Conservation (phyloP, 2,797 vertebrate species). For the Sebastes umbrosus region DNA sequence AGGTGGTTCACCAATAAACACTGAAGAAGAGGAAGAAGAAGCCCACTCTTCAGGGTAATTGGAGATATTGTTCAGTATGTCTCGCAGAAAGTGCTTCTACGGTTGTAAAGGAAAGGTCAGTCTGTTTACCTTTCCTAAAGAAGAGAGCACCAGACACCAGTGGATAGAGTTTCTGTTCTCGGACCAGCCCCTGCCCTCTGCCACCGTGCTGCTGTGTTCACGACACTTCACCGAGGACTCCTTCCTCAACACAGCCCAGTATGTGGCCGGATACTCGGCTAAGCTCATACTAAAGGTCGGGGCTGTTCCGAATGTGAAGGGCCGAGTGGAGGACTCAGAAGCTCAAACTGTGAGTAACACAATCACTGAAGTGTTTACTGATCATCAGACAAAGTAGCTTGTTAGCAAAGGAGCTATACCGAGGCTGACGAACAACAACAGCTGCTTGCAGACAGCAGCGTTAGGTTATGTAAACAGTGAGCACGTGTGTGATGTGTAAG, state of each 20-base stretch:
- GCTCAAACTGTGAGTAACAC: not conserved
- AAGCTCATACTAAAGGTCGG: not conserved
- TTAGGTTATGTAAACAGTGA: not conserved
- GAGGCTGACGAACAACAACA: not conserved
- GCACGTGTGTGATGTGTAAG: fast-evolving
- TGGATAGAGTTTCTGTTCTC: not conserved
- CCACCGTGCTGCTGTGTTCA: not conserved
- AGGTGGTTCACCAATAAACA: fast-evolving
- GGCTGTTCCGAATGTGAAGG: not conserved
- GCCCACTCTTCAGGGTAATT: not conserved
- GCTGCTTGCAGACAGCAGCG: not conserved
- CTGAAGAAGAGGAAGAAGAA: not conserved
- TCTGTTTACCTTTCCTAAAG: not conserved
- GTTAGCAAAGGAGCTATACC: not conserved
- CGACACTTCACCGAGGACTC: not conserved
- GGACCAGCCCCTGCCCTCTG: not conserved
- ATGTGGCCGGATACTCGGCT: not conserved
- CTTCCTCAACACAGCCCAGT: not conserved
- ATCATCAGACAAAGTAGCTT: not conserved
- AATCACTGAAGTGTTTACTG: not conserved
- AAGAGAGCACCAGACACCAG: not conserved
- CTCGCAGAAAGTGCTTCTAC: not conserved
- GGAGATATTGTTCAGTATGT: not conserved
- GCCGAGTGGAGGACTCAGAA: not conserved
- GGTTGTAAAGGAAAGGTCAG: not conserved